Conservation (phyloP, 2,113 vertebrate species). For the Hoplias malabaricus region DNA sequence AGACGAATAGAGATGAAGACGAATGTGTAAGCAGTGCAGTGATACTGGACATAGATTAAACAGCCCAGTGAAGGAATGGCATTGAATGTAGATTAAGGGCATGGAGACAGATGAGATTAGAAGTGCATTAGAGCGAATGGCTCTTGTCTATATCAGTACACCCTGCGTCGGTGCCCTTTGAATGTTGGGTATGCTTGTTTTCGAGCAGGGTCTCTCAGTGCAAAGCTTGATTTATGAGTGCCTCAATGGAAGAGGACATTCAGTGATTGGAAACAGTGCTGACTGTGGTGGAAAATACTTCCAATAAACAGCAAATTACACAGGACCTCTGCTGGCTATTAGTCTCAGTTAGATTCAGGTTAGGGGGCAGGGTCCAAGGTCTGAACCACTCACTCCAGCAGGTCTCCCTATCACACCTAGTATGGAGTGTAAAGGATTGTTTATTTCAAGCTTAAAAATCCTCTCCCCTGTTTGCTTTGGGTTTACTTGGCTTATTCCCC, state of each 20-base stretch:
- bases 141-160: constrained; percentile 48
- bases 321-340: constrained; percentile 71
- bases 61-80: constrained; percentile 20
- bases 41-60: constrained; percentile 52
- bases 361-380: constrained; percentile 43
- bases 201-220: constrained; percentile 52
- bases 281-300: constrained; percentile 74
- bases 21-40: constrained; percentile 33
- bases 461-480: neutral
- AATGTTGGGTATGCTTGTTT: constrained; percentile 63
- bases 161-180: constrained; percentile 44
- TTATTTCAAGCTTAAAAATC: constrained; percentile 38
- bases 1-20: constrained; percentile 40
- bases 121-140: constrained; percentile 52
- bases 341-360: constrained; percentile 71
- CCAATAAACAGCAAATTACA: constrained; percentile 81
- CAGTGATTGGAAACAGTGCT: constrained; percentile 78
- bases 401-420: constrained; percentile 48
- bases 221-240: constrained; percentile 80
- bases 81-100: constrained; percentile 49
- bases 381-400: constrained; percentile 50
- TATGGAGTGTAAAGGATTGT: constrained; percentile 40
- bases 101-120: constrained; percentile 43
- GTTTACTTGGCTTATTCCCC: neutral
- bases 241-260: constrained; percentile 75